Evolutionary conservation across 2,113 vertebrate genomes (phyloP).

Genomic region (Plotosus lineatus): DNA sequence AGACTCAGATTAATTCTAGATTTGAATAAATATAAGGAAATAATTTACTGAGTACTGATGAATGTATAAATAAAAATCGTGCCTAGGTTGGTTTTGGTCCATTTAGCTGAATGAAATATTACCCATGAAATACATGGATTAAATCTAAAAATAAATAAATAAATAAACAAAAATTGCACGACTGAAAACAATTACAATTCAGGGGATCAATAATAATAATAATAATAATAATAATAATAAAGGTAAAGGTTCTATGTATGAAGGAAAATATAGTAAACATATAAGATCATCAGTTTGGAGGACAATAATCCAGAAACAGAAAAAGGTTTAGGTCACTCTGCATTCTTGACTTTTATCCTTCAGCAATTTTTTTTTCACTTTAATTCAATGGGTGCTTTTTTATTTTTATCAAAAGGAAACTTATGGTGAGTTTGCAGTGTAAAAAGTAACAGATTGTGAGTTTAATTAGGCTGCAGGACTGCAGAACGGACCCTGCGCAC

Average conservation of each 20-base stretch:
- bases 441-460: constrained; percentile 44
- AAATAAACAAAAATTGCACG: neutral
- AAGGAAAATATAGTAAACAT: neutral
- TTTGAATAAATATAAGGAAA: neutral
- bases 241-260: neutral
- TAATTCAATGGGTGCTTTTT: constrained; percentile 20
- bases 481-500: constrained; percentile 40
- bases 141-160: neutral
- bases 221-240: neutral
- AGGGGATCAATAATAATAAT: neutral
- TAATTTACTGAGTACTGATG: neutral
- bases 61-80: neutral
- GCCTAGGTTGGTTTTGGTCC: too few species aligned
- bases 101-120: neutral
- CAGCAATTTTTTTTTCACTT: neutral
- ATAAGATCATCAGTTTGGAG: neutral
- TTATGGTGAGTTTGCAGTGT: constrained; percentile 35
- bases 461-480: constrained; percentile 50
- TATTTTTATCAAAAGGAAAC: constrained; percentile 11
- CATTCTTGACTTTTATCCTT: constrained; percentile 3
- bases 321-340: neutral
- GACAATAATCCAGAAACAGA: neutral
- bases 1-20: neutral
- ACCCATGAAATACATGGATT: neutral
- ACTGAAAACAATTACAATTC: neutral